A percentile compares a stretch with the other conserved stretches of the same genome.
phyloP scores from a whole-genome alignment of 2,113 vertebrate species.

The Pao palembangensis region DNA sequence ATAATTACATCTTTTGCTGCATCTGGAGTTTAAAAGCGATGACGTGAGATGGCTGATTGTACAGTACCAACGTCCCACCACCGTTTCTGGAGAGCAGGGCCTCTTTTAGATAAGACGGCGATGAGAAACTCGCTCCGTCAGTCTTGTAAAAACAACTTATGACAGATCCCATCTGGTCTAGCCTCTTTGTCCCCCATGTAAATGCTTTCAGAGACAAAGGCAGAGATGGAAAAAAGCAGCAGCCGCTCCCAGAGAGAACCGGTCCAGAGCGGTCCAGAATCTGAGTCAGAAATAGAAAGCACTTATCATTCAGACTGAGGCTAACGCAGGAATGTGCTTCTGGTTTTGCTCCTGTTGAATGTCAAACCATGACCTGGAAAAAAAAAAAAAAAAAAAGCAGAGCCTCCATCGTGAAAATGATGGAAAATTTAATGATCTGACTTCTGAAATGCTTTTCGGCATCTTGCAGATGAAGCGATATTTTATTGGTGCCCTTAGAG shows the following conservation, averaged over 20 bases:
- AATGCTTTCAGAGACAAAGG: conserved; percentile 36
- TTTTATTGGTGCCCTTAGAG: conserved; percentile 41
- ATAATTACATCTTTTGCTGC: conserved; percentile 6
- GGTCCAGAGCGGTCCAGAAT: conserved; percentile 22
- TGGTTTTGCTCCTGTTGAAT: conserved; percentile 55
- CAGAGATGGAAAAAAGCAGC: conserved; percentile 47
- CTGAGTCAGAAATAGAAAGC: conserved; percentile 55
- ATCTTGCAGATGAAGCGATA: background rate
- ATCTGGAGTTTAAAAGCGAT: conserved; percentile 2
- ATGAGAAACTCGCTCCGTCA: conserved; percentile 48
- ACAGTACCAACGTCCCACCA: background rate
- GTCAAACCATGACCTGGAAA: conserved; percentile 31
- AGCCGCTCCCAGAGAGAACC: conserved; percentile 33
- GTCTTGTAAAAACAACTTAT: conserved; percentile 40
- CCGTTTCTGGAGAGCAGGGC: too few relatives aligned
- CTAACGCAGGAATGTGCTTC: conserved; percentile 44
- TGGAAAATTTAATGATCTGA: conserved; percentile 4
- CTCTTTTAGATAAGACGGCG: conserved; percentile 20
- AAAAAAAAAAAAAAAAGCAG: background rate
- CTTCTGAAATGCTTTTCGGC: conserved; percentile 11
- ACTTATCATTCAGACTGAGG: conserved; percentile 43
- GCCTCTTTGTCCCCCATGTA: conserved; percentile 35
- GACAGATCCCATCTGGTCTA: conserved; percentile 47
- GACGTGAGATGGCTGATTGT: background rate
- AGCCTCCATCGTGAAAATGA: conserved; percentile 26